Base-by-base conservation (phyloP, 2,888 invertebrate genomes). In the Tenthredo notha region DNA sequence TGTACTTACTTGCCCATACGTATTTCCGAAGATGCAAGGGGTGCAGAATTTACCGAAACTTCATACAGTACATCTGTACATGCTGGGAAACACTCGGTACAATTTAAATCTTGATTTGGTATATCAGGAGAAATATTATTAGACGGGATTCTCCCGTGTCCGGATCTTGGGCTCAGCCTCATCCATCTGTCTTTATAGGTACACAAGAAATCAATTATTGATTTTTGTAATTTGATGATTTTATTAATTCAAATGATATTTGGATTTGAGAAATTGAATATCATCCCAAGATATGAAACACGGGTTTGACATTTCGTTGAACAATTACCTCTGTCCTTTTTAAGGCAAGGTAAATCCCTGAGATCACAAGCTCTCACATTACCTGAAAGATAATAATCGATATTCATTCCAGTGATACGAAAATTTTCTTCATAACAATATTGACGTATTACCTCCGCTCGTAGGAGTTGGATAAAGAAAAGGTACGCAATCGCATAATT, bases 401-500 rank as follows among this genome's bases (percentile, higher is more conserved):
- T 25, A 25, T 25, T 25, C 9, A 25, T n/a, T 10, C n/a, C 9
- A 61, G 25, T 61, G 61, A 25, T n/a, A 61, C 10, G n/a, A 3
- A 61, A 61, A 61, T 61, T 61, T 25, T 25, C 0, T n/a, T n/a
- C n/a, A 61, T 12, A 21, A 18, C 29, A 37, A 5, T 29, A 10
- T 12, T 12, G 12, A 15, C 50, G 18, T 40, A 37, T n/a, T 40
- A 37, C 37, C 70, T 18, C 9, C n/a, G n/a, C n/a, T 4, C 67
- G 2, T 40, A n/a, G 70, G 37, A 9, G 7, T 70, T 25, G 43
- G 40, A 40, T 74, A 74, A 29, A 74, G 21, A 43, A 74, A 25
- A 10, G 74, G 74, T 37, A 70, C 18, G 70, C 70, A 70, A 15
- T 70, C 29, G 9, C 95, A 95, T 5, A 94, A 93, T 0, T 93